Conservation (phyloP, 2,113 vertebrate genomes). For the Pungitius pungitius region DNA sequence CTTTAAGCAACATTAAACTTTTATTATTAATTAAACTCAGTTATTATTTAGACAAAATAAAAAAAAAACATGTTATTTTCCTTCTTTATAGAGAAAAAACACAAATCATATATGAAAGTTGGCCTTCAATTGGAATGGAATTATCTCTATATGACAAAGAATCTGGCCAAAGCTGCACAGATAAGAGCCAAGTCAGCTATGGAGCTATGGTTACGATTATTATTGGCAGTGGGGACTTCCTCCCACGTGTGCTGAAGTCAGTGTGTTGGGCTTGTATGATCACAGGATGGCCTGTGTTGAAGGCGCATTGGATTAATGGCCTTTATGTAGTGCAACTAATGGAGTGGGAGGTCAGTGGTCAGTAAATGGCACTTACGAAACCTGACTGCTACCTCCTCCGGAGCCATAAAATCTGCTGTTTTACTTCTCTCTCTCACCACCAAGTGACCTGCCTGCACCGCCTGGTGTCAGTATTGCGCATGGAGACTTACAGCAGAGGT, state of each 20-base stretch:
- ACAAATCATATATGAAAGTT: not conserved
- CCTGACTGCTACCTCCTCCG: conserved; percentile 44
- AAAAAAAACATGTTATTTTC: too few relatives aligned
- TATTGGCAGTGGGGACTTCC: not conserved
- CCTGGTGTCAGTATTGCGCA: conserved; percentile 72
- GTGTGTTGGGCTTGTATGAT: not conserved
- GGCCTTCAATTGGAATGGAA: not conserved
- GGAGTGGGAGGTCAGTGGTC: conserved; percentile 64
- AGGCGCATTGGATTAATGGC: conserved; percentile 53
- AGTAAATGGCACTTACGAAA: conserved; percentile 64
- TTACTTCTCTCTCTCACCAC: conserved; percentile 48
- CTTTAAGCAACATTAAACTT: too few relatives aligned
- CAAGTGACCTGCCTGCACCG: conserved; percentile 50
- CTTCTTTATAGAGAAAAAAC: too few relatives aligned
- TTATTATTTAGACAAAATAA: not conserved
- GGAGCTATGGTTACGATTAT: not conserved
- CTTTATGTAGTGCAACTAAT: conserved; percentile 71
- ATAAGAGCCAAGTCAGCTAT: not conserved
- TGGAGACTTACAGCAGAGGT: conserved; percentile 58
- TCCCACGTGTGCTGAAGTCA: not conserved
- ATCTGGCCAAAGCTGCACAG: not conserved
- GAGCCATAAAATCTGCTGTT: conserved; percentile 60
- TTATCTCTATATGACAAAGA: not conserved
- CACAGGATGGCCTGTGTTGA: conserved; percentile 21
- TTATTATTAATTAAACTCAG: not conserved